Percentiles rank a stretch among this genome's conserved stretches.
These are phyloP conservation scores for Channa argus DNA, from an alignment of 2,113 vertebrate species.

Conservation along the genomic window DNA sequence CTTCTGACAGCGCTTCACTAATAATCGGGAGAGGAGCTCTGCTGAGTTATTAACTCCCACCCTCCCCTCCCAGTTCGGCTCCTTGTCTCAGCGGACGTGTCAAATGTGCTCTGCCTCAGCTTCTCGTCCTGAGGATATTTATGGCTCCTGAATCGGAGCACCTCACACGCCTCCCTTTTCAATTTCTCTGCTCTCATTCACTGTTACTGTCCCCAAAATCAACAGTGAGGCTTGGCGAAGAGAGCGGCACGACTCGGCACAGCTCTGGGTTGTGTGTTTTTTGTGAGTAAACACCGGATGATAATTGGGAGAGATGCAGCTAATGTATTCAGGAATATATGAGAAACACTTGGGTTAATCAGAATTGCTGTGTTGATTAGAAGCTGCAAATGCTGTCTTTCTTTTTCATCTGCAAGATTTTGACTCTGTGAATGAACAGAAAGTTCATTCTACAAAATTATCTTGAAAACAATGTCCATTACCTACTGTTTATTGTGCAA, in stretches of 20 bases:
- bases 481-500: slow-evolving; percentile 1
- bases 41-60: slow-evolving; percentile 67
- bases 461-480: slow-evolving; percentile 17
- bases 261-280: slow-evolving; percentile 60
- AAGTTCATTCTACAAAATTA: slow-evolving; percentile 4
- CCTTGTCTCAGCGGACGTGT: slow-evolving; percentile 60
- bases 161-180: slow-evolving; percentile 55
- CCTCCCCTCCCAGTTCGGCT: slow-evolving; percentile 2
- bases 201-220: slow-evolving; percentile 54
- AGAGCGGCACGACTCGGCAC: slow-evolving; percentile 9
- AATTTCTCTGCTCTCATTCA: slow-evolving; percentile 60
- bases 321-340: slow-evolving; percentile 43
- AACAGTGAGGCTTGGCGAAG: slow-evolving; percentile 32
- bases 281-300: slow-evolving; percentile 55
- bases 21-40: slow-evolving; percentile 64
- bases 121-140: slow-evolving; percentile 72
- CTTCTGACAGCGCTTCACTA: slow-evolving; percentile 65
- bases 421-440: slow-evolving; percentile 27
- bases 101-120: slow-evolving; percentile 58
- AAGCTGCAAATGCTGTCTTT: slow-evolving; percentile 18
- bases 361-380: slow-evolving; percentile 31
- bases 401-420: slow-evolving; percentile 48
- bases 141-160: slow-evolving; percentile 71
- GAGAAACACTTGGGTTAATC: slow-evolving; percentile 24
- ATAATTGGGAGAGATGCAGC: slow-evolving; percentile 51